Conservation (phyloP, 1,140 invertebrate species). For the Colletes latitarsis region DNA sequence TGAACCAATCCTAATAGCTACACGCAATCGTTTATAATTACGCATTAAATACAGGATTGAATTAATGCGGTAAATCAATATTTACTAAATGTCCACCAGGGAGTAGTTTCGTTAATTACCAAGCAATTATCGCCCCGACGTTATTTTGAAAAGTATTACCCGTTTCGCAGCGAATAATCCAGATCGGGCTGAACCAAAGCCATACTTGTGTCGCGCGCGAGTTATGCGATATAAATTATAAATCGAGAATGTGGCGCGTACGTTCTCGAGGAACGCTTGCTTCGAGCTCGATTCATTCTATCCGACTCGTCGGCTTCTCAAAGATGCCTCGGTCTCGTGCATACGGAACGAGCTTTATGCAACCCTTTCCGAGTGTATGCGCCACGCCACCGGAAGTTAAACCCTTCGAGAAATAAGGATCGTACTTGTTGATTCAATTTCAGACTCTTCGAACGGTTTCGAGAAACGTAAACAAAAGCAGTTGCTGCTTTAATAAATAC, state of each 20-base stretch:
- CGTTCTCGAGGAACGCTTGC: not conserved
- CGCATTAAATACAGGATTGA: conserved; percentile 8
- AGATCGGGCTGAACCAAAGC: not conserved
- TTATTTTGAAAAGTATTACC: not conserved
- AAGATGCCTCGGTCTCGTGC: conserved; percentile 9
- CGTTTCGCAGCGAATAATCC: not conserved
- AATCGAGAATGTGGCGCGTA: not conserved
- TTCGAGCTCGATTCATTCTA: conserved; percentile 16
- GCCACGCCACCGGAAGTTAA: conserved; percentile 5
- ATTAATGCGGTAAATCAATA: conserved; percentile 29
- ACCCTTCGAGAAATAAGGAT: conserved; percentile 21
- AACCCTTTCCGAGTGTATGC: not conserved
- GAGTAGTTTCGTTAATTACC: conserved; percentile 10
- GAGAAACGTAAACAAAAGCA: too few relatives aligned
- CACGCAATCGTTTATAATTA: not conserved
- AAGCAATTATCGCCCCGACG: not conserved
- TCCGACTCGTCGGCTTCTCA: not conserved
- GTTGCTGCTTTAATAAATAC: not conserved
- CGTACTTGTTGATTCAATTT: not conserved
- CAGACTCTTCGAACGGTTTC: too few relatives aligned
- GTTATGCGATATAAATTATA: conserved; percentile 30
- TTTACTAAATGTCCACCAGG: not conserved
- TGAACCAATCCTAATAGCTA: not conserved
- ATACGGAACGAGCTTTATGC: conserved; percentile 19
- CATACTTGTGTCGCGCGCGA: not conserved